Conservation (phyloP, 2,797 vertebrate species). For the Alcedo quadribrachys region DNA sequence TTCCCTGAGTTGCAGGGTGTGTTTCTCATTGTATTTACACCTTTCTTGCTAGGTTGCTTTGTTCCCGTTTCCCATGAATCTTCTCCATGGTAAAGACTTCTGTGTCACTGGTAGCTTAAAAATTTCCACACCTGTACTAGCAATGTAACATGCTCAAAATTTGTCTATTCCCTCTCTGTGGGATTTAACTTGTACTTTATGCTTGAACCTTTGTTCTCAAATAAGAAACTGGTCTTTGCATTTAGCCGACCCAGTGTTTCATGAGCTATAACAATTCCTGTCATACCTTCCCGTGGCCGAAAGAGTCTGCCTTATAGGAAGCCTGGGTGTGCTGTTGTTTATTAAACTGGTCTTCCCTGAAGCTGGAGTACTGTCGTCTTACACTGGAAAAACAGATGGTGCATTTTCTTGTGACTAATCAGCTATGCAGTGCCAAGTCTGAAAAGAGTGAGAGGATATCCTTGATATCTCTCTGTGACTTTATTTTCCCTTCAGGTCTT, state of each 20-base stretch:
- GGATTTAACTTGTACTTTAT: neutral
- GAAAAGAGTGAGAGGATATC: neutral
- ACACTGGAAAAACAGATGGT: neutral
- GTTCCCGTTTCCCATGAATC: neutral
- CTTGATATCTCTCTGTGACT: neutral
- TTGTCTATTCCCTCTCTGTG: neutral
- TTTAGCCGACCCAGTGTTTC: neutral
- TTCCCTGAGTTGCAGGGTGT: neutral
- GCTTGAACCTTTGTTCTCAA: neutral
- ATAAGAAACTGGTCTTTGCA: neutral
- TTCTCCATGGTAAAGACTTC: neutral
- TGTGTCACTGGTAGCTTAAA: neutral
- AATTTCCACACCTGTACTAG: neutral
- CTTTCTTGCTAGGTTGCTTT: neutral
- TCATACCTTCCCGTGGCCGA: neutral
- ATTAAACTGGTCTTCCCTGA: neutral
- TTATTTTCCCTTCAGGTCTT: neutral
- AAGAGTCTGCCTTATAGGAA: neutral
- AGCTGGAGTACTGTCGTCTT: neutral
- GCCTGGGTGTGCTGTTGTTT: accelerated
- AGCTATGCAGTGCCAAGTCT: neutral
- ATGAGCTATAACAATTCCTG: neutral
- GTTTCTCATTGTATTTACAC: neutral
- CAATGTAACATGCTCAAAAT: neutral
- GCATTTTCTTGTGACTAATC: neutral